These are phyloP conservation scores for Aplysia californica DNA, from an alignment of 1,140 invertebrate species.

Conservation along the genomic window DNA sequence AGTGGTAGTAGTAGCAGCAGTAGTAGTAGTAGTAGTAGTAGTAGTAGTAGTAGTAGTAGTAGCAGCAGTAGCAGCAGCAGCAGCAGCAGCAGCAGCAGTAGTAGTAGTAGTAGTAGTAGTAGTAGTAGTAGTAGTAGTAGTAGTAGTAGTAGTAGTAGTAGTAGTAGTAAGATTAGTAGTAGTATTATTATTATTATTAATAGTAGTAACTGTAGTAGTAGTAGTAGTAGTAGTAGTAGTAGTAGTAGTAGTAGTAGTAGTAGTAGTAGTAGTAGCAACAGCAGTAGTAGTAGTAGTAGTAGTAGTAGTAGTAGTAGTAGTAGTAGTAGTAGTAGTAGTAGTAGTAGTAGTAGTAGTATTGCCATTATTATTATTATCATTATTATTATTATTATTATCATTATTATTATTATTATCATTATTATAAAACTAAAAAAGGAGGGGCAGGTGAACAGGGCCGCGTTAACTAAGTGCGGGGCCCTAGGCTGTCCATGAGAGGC, in stretches of 20 bases:
- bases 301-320: conserved; percentile 4
- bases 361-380: too few species aligned
- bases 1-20: conserved; percentile 10
- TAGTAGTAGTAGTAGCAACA: conserved; percentile 7
- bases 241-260: conserved; percentile 17
- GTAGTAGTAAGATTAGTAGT: too few species aligned
- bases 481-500: too few species aligned
- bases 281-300: conserved; percentile 13
- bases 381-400: too few species aligned
- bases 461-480: too few species aligned
- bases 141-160: conserved; percentile 17
- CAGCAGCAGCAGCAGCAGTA: neutral
- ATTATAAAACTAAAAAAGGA: too few species aligned
- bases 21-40: conserved; percentile 17
- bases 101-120: neutral
- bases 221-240: conserved; percentile 9
- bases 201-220: too few species aligned
- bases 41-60: conserved; percentile 15
- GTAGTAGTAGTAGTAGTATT: too few species aligned
- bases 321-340: conserved; percentile 13
- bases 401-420: too few species aligned
- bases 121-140: conserved; percentile 4
- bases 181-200: too few species aligned
- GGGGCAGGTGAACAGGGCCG: too few species aligned
- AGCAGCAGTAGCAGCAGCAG: neutral